These are phyloP conservation scores for Holcopasites calliopsidis DNA, from an alignment of 1,140 invertebrate genomes.

Conservation along the genomic window DNA sequence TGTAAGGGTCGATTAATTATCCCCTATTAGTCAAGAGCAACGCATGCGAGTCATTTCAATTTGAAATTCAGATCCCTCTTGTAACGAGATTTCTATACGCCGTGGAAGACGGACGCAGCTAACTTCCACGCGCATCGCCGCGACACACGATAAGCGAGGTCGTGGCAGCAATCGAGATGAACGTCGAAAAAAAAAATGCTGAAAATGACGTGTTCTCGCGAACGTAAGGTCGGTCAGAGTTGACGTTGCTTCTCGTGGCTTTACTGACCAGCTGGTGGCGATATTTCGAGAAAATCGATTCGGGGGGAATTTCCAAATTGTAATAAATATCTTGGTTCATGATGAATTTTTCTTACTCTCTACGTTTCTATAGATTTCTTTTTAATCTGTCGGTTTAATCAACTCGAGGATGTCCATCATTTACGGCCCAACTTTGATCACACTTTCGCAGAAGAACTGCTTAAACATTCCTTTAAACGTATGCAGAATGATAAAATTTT, in stretches of 20 bases:
- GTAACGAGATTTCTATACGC: conserved; percentile 20
- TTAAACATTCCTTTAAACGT: no score
- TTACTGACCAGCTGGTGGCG: no score
- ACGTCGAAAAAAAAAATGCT: not conserved
- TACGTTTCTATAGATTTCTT: no score
- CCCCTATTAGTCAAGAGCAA: not conserved
- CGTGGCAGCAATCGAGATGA: conserved; percentile 25
- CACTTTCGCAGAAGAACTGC: no score
- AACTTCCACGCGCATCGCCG: not conserved
- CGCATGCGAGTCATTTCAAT: not conserved
- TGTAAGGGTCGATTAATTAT: not conserved
- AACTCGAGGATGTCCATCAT: no score
- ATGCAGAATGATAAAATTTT: no score
- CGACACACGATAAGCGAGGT: conserved; percentile 34
- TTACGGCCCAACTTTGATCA: no score
- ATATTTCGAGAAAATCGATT: no score
- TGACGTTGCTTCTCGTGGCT: not conserved
- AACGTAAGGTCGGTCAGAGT: not conserved
- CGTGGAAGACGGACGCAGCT: not conserved
- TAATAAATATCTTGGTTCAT: no score
- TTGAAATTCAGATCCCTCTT: not conserved
- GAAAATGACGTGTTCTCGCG: not conserved
- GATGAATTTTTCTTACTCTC: no score
- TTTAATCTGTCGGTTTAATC: no score
- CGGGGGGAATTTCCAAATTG: no score